Evolutionary conservation across 1,140 invertebrate species (phyloP).

Genomic region (Drosophila gunungcola): DNA sequence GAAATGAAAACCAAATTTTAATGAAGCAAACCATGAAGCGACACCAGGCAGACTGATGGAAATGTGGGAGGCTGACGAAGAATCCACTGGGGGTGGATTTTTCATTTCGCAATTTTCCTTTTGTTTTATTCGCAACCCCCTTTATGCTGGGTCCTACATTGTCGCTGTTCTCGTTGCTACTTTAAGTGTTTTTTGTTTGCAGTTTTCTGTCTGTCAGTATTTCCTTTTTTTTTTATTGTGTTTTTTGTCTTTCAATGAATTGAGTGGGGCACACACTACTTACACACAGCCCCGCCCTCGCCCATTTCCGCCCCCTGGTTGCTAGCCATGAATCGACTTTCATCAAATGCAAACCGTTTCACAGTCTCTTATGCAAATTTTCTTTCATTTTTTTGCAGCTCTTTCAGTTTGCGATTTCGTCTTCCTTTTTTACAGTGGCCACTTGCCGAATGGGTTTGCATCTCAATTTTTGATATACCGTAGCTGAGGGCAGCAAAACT

Average conservation of each 20-base stretch:
- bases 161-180: conserved; percentile 49
- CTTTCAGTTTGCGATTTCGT: conserved; percentile 46
- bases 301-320: conserved; percentile 17
- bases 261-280: conserved; percentile 47
- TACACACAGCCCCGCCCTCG: background rate
- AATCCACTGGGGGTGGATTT: conserved; percentile 28
- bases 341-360: conserved; percentile 57
- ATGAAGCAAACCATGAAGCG: conserved; percentile 65
- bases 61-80: background rate
- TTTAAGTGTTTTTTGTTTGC: conserved; percentile 64
- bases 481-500: conserved; percentile 16
- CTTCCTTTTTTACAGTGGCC: conserved; percentile 41
- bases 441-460: conserved; percentile 52
- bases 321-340: conserved; percentile 55
- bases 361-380: conserved; percentile 52
- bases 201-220: conserved; percentile 46
- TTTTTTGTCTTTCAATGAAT: conserved; percentile 62
- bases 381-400: conserved; percentile 30
- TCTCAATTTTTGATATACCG: conserved; percentile 40
- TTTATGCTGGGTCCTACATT: conserved; percentile 35
- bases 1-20: conserved; percentile 77
- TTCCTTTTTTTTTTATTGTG: conserved; percentile 16
- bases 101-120: conserved; percentile 49
- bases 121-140: conserved; percentile 8
- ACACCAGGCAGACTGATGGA: conserved; percentile 18